Percentiles rank a stretch among this genome's conserved stretches.
Conservation (phyloP, 2,797 vertebrate genomes). For the Pachyuromys duprasi region DNA sequence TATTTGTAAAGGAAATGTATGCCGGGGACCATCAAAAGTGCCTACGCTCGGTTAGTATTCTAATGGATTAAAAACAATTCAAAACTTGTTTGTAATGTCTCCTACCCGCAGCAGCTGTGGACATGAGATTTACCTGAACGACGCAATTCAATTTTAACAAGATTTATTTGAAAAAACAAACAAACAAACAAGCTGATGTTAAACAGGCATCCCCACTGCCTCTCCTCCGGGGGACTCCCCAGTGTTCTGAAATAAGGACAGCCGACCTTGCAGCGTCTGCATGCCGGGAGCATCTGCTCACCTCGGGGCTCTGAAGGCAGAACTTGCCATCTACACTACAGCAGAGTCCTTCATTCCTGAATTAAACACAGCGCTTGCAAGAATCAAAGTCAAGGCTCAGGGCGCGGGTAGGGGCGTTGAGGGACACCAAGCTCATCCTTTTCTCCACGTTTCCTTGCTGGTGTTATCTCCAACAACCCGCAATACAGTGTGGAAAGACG, state of each 20-base stretch:
- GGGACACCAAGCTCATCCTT: too few species aligned
- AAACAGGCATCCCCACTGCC: fast-evolving
- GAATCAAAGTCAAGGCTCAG: background rate
- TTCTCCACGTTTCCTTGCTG: fast-evolving
- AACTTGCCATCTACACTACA: fast-evolving
- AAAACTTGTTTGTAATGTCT: conserved; percentile 40
- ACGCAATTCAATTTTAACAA: background rate
- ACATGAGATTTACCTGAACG: background rate
- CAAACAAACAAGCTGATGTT: background rate
- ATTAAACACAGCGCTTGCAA: fast-evolving
- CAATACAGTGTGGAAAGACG: fast-evolving
- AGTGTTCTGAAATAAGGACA: background rate
- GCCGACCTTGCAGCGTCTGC: fast-evolving
- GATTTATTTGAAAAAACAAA: background rate
- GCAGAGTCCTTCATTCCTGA: fast-evolving
- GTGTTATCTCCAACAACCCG: fast-evolving
- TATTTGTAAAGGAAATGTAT: conserved; percentile 46
- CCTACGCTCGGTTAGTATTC: conserved; percentile 47
- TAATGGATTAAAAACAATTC: conserved; percentile 67
- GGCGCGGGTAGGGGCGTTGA: too few species aligned
- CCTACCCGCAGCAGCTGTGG: background rate
- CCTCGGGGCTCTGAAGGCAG: fast-evolving
- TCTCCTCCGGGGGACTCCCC: background rate
- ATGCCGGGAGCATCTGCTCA: fast-evolving
- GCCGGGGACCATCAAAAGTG: background rate